A percentile compares a stretch with the other conserved stretches of the same genome.
These are phyloP conservation scores for Nestor notabilis DNA, from an alignment of 2,113 vertebrate genomes.

Conservation along the genomic window DNA sequence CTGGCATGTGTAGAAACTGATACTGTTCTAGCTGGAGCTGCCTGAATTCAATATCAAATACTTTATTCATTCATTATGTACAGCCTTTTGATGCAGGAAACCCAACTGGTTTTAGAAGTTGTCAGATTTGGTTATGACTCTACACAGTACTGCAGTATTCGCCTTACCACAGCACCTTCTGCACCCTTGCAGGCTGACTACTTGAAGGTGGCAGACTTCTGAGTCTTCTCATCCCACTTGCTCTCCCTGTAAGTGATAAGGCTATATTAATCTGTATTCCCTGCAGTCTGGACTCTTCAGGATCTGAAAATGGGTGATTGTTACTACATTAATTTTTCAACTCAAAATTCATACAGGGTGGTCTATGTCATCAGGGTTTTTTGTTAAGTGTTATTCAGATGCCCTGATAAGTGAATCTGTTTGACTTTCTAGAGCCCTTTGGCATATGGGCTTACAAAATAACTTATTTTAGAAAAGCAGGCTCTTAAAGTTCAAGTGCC, in stretches of 20 bases:
- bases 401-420: neutral
- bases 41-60: neutral
- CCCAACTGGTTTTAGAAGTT: constrained; percentile 11
- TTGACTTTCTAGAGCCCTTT: neutral
- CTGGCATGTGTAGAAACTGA: neutral
- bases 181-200: neutral
- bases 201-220: neutral
- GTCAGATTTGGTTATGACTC: constrained; percentile 26
- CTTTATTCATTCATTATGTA: neutral
- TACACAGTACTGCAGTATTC: neutral
- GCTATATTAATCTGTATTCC: neutral
- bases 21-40: neutral
- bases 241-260: neutral
- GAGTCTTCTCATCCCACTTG: neutral
- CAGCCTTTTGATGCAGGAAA: neutral
- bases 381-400: neutral
- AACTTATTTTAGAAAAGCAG: neutral
- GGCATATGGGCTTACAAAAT: neutral
- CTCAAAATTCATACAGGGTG: neutral
- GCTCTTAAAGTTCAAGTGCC: constrained; percentile 37
- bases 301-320: neutral
- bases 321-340: neutral
- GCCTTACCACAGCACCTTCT: neutral
- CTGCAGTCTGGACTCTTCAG: neutral
- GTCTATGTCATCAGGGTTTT: neutral